Base-by-base conservation (phyloP, 2,797 vertebrate species). In the Bryconaethiops microstoma region DNA sequence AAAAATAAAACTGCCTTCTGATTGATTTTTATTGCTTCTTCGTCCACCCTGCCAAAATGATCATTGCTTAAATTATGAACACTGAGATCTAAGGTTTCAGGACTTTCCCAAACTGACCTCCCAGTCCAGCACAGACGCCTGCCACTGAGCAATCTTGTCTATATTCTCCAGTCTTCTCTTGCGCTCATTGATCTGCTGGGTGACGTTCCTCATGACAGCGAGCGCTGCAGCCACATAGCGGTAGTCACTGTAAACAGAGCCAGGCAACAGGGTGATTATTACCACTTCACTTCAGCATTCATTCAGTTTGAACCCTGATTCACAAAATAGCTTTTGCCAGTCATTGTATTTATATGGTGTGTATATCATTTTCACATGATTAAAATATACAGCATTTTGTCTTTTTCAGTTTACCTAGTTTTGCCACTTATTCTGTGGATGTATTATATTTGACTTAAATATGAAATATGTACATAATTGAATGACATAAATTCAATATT, bases 81-180 rank as follows among this genome's bases (percentile, higher is more conserved):
- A 17, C 0, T n/a, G 23, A 12, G 48, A 23, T 50, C 9, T 48
- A 21, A 10, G n/a, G 2, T 23, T 29, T 55, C 8, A 73, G 52
- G 17, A 10, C 35, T 8, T 62, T 21, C 35, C 55, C 19, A 52
- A 59, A 77, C 87, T 86, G 82, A 96, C 96, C 95, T 96, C 95
- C 96, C 95, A 96, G 82, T 95, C 95, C 80, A 96, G 94, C 75
- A 96, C 94, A 0, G 94, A 93, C 19, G 94, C 96, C 86, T 96
- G 95, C 96, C 95, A 96, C 86, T 96, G 94, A 5, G 96, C 96
- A 17, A 96, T 96, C 85, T 95, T 96, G 90, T 95, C 95, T 0
- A 96, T 96, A 90, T 96, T 96, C 87, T 96, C 96, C 76, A 96
- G 92, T 21, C 95, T 92, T 81, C 95, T 88, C 85, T 96, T 96